Evolutionary conservation across 2,113 vertebrate species (phyloP).

Genomic region (Sclerurus mexicanus): DNA sequence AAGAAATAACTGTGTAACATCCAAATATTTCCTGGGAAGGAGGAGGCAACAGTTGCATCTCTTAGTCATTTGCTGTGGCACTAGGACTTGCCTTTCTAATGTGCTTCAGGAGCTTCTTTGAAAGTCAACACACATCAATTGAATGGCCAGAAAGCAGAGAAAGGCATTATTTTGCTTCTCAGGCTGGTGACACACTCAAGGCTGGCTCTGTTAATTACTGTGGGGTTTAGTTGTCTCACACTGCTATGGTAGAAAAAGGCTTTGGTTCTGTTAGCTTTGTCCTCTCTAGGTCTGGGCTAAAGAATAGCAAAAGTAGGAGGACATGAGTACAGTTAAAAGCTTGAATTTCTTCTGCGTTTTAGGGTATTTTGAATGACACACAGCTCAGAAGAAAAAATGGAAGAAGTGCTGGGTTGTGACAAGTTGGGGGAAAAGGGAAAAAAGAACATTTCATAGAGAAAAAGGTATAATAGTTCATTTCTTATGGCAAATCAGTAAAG

Average conservation of each 20-base stretch:
- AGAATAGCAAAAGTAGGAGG: neutral
- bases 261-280: neutral
- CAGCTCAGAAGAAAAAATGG: neutral
- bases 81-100: neutral
- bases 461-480: neutral
- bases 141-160: neutral
- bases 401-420: neutral
- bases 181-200: fast-evolving
- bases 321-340: neutral
- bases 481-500: neutral
- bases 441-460: neutral
- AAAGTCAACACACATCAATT: neutral
- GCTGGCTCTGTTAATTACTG: neutral
- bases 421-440: neutral
- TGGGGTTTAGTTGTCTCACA: neutral
- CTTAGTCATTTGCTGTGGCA: neutral
- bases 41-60: neutral
- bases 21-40: neutral
- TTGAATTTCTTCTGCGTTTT: neutral
- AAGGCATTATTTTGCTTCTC: neutral
- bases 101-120: neutral
- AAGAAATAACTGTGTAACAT: neutral
- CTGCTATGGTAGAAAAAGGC: neutral
- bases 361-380: neutral
- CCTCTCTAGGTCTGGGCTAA: neutral